These are phyloP conservation scores for Trissoscelio sp. DNA, from an alignment of 2,888 invertebrate genomes.

Conservation along the genomic window DNA sequence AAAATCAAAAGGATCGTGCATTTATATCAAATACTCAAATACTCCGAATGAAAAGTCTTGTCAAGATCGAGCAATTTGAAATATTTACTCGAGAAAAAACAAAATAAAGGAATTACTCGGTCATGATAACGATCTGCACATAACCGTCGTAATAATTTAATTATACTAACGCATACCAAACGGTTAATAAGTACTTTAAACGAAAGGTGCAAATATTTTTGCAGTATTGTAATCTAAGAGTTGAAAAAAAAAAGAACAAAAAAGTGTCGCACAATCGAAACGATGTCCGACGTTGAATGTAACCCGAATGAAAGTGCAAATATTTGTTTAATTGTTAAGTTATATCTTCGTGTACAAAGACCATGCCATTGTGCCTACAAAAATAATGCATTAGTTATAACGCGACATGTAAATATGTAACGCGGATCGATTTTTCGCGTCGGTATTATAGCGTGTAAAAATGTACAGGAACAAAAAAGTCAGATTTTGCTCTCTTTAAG, in stretches of 20 bases:
- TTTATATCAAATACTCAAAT: neutral
- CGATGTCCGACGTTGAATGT: slow-evolving; percentile 4
- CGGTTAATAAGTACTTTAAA: slow-evolving; percentile 9
- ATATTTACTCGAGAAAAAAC: slow-evolving; percentile 1
- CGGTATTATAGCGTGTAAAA: slow-evolving; percentile 68
- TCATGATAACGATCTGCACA: neutral
- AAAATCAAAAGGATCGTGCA: neutral
- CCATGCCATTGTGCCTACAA: slow-evolving; percentile 76
- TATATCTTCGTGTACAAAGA: slow-evolving; percentile 71
- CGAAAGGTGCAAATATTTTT: slow-evolving; percentile 41
- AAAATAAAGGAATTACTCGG: neutral
- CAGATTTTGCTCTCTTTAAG: slow-evolving; percentile 28
- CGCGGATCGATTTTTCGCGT: slow-evolving; percentile 35
- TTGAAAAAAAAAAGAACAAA: neutral
- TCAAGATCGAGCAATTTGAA: neutral
- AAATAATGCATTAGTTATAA: slow-evolving; percentile 50
- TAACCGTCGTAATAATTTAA: neutral
- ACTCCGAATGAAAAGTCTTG: neutral
- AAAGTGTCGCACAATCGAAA: slow-evolving; percentile 14
- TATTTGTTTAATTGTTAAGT: slow-evolving; percentile 72
- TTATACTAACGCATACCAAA: slow-evolving; percentile 1
- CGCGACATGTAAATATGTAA: slow-evolving; percentile 55
- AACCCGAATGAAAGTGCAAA: slow-evolving; percentile 72
- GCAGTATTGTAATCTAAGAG: slow-evolving; percentile 41
- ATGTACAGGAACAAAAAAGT: slow-evolving; percentile 67